These are phyloP conservation scores for Papilio gigon DNA, from an alignment of 2,888 invertebrate species.

Conservation along the genomic window DNA sequence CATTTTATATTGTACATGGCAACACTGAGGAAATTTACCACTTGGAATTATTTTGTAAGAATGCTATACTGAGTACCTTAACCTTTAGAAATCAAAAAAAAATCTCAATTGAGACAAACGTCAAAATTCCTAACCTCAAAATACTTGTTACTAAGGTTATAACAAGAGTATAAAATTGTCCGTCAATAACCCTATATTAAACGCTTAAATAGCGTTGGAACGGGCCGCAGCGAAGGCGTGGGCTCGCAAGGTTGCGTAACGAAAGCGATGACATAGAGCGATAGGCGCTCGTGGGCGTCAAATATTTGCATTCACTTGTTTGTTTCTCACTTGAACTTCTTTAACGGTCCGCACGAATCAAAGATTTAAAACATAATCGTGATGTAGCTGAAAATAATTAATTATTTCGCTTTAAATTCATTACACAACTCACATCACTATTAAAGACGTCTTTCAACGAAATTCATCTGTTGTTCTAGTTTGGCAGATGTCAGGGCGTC, in stretches of 20 bases:
- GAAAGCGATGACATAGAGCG: conserved; percentile 42
- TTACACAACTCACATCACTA: no score
- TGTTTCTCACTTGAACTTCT: conserved; percentile 30
- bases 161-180: conserved; percentile 27
- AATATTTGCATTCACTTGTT: conserved; percentile 13
- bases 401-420: not conserved
- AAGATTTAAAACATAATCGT: not conserved
- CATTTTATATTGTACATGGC: no score
- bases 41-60: no score
- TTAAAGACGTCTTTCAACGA: no score
- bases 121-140: conserved; percentile 1
- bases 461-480: no score
- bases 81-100: no score
- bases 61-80: no score
- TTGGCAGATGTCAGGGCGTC: no score
- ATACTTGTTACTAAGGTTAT: conserved; percentile 25
- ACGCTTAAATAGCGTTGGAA: conserved; percentile 19
- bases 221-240: conserved; percentile 24
- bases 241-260: conserved; percentile 37
- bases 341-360: not conserved
- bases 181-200: conserved; percentile 28
- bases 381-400: not conserved
- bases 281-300: conserved; percentile 37
- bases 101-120: no score
- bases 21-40: no score